These are phyloP conservation scores for Taphrorychus bicolor DNA, from an alignment of 2,888 invertebrate genomes.

Conservation along the genomic window DNA sequence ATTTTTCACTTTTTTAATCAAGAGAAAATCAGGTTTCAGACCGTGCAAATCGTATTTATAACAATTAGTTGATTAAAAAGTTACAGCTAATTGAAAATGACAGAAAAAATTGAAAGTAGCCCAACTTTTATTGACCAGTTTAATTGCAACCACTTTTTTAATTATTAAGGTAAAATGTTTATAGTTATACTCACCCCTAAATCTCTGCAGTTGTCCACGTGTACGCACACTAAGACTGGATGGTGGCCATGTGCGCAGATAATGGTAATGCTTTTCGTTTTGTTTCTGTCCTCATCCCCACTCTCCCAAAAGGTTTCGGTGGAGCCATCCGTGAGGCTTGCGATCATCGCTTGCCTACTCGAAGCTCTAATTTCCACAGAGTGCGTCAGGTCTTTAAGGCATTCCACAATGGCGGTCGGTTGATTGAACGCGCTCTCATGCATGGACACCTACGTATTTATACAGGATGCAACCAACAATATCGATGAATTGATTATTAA, in stretches of 20 bases:
- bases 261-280: constrained; percentile 83
- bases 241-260: constrained; percentile 70
- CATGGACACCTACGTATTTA: constrained; percentile 63
- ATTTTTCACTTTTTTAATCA: no score
- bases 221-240: constrained; percentile 82
- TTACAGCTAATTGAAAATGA: no score
- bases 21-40: no score
- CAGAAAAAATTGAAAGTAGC: no score
- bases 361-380: constrained; percentile 86
- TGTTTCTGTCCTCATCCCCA: constrained; percentile 94
- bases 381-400: constrained; percentile 76
- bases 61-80: no score
- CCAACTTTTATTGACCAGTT: no score
- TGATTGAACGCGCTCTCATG: constrained; percentile 64
- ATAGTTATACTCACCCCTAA: constrained; percentile 80
- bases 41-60: no score
- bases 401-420: constrained; percentile 66
- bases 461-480: no score
- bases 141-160: no score
- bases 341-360: constrained; percentile 92
- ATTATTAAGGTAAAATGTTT: no score
- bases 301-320: constrained; percentile 99
- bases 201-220: constrained; percentile 94
- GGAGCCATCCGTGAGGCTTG: constrained; percentile 89
- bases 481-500: no score